Conservation (phyloP, 2,113 vertebrate genomes). For the Calonectris borealis region DNA sequence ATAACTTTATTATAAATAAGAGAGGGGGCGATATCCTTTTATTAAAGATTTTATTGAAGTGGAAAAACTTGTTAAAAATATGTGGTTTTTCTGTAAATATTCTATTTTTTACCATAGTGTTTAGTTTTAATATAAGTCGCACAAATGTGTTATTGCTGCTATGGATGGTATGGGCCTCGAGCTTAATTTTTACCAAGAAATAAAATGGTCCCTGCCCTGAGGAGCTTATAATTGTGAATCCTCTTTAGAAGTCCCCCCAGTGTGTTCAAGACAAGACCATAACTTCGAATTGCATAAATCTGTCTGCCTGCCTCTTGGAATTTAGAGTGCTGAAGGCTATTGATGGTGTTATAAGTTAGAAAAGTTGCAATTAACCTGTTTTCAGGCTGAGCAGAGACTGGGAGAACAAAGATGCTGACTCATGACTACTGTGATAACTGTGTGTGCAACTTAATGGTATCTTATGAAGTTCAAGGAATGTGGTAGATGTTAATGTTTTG, state of each 20-base stretch:
- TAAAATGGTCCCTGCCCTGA: constrained; percentile 14
- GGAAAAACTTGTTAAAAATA: background rate
- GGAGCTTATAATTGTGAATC: background rate
- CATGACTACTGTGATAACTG: background rate
- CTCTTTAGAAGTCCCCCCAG: background rate
- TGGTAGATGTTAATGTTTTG: background rate
- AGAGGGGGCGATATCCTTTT: constrained; percentile 20
- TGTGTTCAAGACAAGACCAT: background rate
- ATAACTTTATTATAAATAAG: background rate
- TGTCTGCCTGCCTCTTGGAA: background rate
- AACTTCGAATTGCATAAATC: background rate
- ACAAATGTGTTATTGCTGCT: constrained; percentile 8
- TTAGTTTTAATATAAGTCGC: background rate
- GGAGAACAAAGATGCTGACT: background rate
- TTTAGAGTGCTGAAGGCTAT: background rate
- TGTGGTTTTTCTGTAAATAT: background rate
- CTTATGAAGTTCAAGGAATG: background rate
- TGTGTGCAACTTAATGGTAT: background rate
- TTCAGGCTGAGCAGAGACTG: background rate
- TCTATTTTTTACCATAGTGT: background rate
- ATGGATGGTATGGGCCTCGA: constrained; percentile 8
- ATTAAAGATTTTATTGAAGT: background rate
- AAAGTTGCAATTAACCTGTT: background rate
- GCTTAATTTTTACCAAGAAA: background rate
- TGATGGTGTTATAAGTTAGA: background rate